A percentile compares a stretch with the other conserved stretches of the same genome.
phyloP scores from a whole-genome alignment of 1,140 invertebrate genomes.

The Calephelis nemesis region DNA sequence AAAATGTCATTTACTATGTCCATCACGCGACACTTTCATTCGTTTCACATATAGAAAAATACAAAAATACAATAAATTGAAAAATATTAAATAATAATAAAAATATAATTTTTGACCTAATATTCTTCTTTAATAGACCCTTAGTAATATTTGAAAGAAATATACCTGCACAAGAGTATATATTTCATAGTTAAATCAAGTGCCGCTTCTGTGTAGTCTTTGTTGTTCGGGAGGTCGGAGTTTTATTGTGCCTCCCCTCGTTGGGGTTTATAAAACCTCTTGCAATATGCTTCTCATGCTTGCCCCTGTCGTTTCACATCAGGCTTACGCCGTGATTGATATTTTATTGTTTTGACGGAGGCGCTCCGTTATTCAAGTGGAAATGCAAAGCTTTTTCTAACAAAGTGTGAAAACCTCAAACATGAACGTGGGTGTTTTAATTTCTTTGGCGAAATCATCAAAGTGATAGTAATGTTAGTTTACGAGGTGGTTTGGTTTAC shows the following conservation, averaged over 20 bases:
- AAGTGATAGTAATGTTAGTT: no score
- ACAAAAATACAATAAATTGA: no score
- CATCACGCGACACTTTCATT: no score
- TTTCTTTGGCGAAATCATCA: no score
- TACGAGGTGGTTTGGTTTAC: no score
- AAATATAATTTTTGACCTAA: no score
- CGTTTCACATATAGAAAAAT: no score
- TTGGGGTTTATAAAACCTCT: constrained; percentile 43
- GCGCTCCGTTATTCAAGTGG: constrained; percentile 5
- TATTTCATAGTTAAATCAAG: not conserved
- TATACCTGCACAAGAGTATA: no score
- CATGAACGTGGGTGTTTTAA: not conserved
- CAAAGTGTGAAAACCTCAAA: constrained; percentile 8
- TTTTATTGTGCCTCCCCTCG: constrained; percentile 44
- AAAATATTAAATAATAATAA: no score
- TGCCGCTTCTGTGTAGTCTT: not conserved
- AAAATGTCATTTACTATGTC: no score
- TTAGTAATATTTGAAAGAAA: no score
- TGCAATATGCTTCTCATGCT: constrained; percentile 59
- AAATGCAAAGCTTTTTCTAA: constrained; percentile 1
- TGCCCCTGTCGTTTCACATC: constrained; percentile 41
- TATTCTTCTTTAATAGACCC: no score
- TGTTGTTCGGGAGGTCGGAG: constrained; percentile 20
- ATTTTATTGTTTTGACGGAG: constrained; percentile 48
- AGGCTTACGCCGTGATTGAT: constrained; percentile 44